phyloP scores from a whole-genome alignment of 2,113 vertebrate genomes.

The Argyrosomus japonicus region DNA sequence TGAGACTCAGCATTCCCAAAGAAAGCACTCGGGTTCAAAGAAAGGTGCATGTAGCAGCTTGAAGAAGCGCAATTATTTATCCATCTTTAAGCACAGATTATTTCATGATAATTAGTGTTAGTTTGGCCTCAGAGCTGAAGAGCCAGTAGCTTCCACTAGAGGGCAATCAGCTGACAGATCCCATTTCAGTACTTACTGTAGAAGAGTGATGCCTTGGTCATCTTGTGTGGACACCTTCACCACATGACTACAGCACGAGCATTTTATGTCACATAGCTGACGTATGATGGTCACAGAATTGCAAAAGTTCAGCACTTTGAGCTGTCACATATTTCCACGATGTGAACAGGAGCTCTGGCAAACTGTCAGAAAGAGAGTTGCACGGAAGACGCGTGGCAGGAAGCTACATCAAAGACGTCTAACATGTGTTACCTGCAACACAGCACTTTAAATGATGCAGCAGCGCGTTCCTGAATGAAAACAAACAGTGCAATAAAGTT shows the following conservation, averaged over 20 bases:
- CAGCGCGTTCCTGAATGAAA: conserved; percentile 11
- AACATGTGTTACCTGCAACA: conserved; percentile 50
- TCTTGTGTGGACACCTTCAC: background rate
- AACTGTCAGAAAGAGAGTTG: background rate
- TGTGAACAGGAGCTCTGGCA: background rate
- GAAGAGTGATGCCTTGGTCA: background rate
- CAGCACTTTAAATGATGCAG: conserved; percentile 34
- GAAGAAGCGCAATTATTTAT: background rate
- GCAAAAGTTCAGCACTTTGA: background rate
- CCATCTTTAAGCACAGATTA: background rate
- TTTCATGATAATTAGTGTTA: background rate
- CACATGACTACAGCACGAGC: background rate
- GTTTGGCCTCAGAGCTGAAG: background rate
- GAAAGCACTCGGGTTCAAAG: background rate
- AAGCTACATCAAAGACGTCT: conserved; percentile 37
- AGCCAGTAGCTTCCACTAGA: conserved; percentile 22
- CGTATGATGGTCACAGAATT: background rate
- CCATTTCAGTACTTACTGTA: background rate
- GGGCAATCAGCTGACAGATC: conserved; percentile 11
- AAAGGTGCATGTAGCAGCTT: conserved; percentile 8
- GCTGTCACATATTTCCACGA: background rate
- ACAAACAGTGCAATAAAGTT: conserved; percentile 37
- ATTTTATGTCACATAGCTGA: background rate
- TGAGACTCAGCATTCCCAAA: conserved; percentile 8
- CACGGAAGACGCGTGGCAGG: conserved; percentile 23